Base-by-base conservation (phyloP, 2,888 invertebrate species). In the Margaritifera margaritifera region DNA sequence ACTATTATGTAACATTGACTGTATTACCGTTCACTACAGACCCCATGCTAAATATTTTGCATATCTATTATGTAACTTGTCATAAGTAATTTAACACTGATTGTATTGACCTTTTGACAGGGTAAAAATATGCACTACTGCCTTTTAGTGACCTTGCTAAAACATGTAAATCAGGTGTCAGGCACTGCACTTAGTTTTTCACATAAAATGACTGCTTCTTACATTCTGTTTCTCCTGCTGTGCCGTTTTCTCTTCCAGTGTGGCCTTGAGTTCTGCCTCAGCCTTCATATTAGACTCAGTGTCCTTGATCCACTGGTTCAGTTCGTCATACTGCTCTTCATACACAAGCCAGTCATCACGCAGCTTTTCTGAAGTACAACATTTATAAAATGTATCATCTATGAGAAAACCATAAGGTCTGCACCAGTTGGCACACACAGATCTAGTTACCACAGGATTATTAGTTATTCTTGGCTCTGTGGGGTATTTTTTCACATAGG, bases 211-310 rank as follows among this genome's bases (percentile, higher is more conserved):
- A 42, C 42, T 42, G 11, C 8, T 50, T 59, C 71, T 62, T 71
- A 88, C 89, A 78, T 93, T 93, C 0, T 97, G 91, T 88, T 95
- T 95, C 66, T 94, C 93, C 65, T 96, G 91, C 89, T 96, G 95
- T 15, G 92, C 92, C 75, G 93, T 92, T 90, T 98, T 98, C 3
- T 95, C 93, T 79, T 95, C 95, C 52, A 95, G 93, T 5, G 94
- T 95, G 84, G 94, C 96, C 89, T 95, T 95, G 2, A 97, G 92
- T 24, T 87, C 87, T 78, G 95, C 95, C 89, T 96, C 96, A 87
- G 96, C 96, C 89, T 96, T 95, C 0, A 97, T 93, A 86, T 94
- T 93, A 62, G 92, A 92, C 90, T 98, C 97, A 86, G 95, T 95
- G 64, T 93, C 92, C 87, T 95, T 95, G 63, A 96, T 92, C 97